A percentile compares a stretch with the other conserved stretches of the same genome.
Evolutionary conservation across 2,797 vertebrate species (phyloP).

Genomic region (Enteromius treurensis): DNA sequence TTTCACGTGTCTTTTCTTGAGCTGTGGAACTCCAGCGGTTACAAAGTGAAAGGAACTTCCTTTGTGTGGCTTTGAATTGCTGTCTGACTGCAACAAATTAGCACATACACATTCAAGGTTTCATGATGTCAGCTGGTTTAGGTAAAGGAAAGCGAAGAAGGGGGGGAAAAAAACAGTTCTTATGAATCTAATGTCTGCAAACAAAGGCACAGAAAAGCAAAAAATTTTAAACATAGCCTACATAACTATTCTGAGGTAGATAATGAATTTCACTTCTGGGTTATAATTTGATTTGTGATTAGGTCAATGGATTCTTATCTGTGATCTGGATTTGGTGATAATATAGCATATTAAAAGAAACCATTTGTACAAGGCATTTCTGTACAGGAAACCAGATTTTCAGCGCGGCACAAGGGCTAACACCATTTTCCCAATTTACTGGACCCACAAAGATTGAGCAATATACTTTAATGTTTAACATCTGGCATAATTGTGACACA

Average conservation of each 20-base stretch:
- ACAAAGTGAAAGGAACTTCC: conserved; percentile 13
- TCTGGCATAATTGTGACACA: background rate
- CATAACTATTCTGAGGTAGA: conserved; percentile 1
- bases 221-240: background rate
- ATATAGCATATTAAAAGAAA: background rate
- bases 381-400: background rate
- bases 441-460: background rate
- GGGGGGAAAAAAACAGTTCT: background rate
- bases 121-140: background rate
- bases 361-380: background rate
- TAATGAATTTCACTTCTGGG: background rate
- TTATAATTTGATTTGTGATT: conserved; percentile 17
- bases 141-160: background rate
- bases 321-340: background rate
- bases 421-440: background rate
- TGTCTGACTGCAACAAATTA: conserved; percentile 23
- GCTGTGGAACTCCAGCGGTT: conserved; percentile 25
- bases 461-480: no score
- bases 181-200: background rate
- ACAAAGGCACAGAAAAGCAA: background rate
- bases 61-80: conserved; percentile 10
- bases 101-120: background rate
- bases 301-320: background rate
- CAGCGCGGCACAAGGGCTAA: background rate
- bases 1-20: conserved; percentile 27